A percentile compares a stretch with the other conserved stretches of the same genome.
Evolutionary conservation across 2,113 vertebrate genomes (phyloP).

Genomic region (Rhineura floridana): DNA sequence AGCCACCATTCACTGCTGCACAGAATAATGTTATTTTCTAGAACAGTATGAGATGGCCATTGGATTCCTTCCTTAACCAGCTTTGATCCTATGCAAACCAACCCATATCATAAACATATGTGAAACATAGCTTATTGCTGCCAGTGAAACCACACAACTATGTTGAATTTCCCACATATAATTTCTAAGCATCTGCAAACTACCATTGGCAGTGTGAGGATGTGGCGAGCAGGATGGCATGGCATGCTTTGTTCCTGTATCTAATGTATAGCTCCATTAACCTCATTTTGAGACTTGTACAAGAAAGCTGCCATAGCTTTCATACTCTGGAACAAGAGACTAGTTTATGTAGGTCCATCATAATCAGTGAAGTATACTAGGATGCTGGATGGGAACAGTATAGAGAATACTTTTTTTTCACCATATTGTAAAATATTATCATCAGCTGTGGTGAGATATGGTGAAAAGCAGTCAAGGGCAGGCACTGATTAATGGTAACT

Average conservation of each 20-base stretch:
- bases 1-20: not conserved
- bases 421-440: not conserved
- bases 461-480: not conserved
- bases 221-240: rapidly evolving
- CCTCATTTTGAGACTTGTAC: not conserved
- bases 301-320: not conserved
- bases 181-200: conserved; percentile 8
- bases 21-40: not conserved
- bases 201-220: not conserved
- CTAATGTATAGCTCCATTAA: rapidly evolving
- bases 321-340: not conserved
- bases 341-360: not conserved
- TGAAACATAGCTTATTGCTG: conserved; percentile 21
- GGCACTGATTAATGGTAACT: too few relatives aligned
- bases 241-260: not conserved
- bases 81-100: conserved; percentile 5
- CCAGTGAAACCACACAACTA: conserved; percentile 21
- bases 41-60: not conserved
- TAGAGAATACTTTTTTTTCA: not conserved
- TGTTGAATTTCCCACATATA: not conserved
- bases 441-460: not conserved
- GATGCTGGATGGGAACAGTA: not conserved
- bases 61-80: conserved; percentile 18
- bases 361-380: not conserved
- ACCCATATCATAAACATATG: not conserved